These are phyloP conservation scores for Octopus bimaculoides DNA, from an alignment of 1,140 invertebrate species.

Conservation along the genomic window DNA sequence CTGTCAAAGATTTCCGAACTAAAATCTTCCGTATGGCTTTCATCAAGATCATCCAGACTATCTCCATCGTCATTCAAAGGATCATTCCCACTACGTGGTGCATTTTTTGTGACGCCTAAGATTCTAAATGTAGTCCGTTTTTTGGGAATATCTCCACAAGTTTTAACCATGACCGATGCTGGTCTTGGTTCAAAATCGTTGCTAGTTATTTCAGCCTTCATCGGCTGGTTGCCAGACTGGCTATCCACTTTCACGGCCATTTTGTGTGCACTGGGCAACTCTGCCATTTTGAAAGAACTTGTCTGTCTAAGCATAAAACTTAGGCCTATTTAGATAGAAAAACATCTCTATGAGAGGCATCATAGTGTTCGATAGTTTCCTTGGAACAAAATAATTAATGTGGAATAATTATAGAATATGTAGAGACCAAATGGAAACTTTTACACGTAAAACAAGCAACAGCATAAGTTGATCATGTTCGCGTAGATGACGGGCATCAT, in stretches of 20 bases:
- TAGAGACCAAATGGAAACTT: slow-evolving; percentile 5
- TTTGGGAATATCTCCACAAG: slow-evolving; percentile 56
- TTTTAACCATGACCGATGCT: background rate
- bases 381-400: slow-evolving; percentile 16
- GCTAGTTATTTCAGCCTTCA: background rate
- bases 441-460: slow-evolving; percentile 30
- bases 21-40: slow-evolving; percentile 81
- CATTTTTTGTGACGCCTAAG: slow-evolving; percentile 72
- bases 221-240: slow-evolving; percentile 15
- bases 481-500: background rate
- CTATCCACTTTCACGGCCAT: slow-evolving; percentile 35
- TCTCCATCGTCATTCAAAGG: slow-evolving; percentile 85
- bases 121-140: slow-evolving; percentile 91
- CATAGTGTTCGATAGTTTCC: slow-evolving; percentile 18
- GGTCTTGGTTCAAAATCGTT: background rate
- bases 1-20: slow-evolving; percentile 62
- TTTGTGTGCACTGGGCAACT: slow-evolving; percentile 24
- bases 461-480: slow-evolving; percentile 16
- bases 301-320: slow-evolving; percentile 21
- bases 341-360: slow-evolving; percentile 27
- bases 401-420: slow-evolving; percentile 14
- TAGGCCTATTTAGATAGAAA: slow-evolving; percentile 21
- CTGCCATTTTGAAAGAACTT: slow-evolving; percentile 28
- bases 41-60: slow-evolving; percentile 88
- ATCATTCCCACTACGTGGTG: slow-evolving; percentile 65